Percentiles rank a stretch among this genome's conserved stretches.
phyloP scores from a whole-genome alignment of 2,888 invertebrate species.

The Rhagium mordax region DNA sequence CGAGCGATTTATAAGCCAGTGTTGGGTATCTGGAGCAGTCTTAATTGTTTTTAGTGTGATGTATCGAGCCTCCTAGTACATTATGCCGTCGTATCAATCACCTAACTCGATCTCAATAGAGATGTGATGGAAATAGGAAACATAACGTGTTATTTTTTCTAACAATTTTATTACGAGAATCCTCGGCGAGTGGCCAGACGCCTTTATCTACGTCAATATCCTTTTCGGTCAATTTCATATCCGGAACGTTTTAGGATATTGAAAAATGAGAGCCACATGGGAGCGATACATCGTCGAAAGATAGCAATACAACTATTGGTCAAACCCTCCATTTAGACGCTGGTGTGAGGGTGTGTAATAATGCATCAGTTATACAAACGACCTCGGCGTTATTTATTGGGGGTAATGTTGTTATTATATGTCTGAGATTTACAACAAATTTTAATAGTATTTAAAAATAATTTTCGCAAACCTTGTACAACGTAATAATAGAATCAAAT shows the following conservation, averaged over 20 bases:
- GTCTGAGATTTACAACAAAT: too few relatives aligned
- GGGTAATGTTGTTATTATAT: background rate
- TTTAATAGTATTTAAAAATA: too few relatives aligned
- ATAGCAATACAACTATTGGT: constrained; percentile 53
- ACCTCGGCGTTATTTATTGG: background rate
- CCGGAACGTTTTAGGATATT: constrained; percentile 67
- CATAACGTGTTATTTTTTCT: constrained; percentile 7
- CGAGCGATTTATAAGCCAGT: too few relatives aligned
- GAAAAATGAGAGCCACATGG: constrained; percentile 68
- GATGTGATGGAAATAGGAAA: background rate
- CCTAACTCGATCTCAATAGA: background rate
- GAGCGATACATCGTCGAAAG: constrained; percentile 65
- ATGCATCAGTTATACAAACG: constrained; percentile 32
- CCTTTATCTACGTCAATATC: constrained; percentile 60
- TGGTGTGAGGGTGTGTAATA: constrained; percentile 33
- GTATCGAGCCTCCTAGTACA: background rate
- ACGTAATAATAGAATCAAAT: background rate
- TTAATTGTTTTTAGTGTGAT: too few relatives aligned
- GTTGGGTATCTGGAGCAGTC: too few relatives aligned
- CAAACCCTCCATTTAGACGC: constrained; percentile 32
- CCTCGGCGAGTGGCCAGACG: constrained; percentile 10
- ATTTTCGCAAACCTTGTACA: too few relatives aligned
- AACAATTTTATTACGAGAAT: constrained; percentile 19
- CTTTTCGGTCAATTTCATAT: constrained; percentile 66
- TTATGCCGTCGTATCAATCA: background rate